These are phyloP conservation scores for Mesitornis unicolor DNA, from an alignment of 2,113 vertebrate species.

Conservation along the genomic window DNA sequence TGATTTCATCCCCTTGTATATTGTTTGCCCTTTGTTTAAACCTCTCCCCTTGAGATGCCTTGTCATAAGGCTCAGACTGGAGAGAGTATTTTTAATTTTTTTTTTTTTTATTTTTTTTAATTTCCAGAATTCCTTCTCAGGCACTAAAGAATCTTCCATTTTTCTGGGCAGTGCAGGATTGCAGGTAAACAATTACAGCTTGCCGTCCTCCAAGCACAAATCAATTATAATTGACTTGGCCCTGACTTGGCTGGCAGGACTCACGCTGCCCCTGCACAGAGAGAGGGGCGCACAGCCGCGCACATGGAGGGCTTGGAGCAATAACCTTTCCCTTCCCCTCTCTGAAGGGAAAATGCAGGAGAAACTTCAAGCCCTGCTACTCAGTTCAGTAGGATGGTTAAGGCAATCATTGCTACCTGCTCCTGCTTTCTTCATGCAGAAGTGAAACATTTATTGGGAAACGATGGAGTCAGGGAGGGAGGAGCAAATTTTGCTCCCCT, in stretches of 20 bases:
- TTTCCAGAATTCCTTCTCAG: background rate
- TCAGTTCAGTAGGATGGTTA: fast-evolving
- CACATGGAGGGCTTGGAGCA: fast-evolving
- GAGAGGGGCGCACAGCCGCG: background rate
- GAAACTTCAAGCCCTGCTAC: background rate
- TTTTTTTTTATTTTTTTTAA: background rate
- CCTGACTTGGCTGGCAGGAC: background rate
- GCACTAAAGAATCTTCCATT: background rate
- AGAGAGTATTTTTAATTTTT: background rate
- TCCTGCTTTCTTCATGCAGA: background rate
- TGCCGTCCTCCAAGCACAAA: background rate
- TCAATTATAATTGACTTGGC: background rate
- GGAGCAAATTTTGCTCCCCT: background rate
- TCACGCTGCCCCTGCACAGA: background rate
- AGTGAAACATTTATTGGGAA: background rate
- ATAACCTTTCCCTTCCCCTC: background rate
- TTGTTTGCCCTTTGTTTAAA: conserved; percentile 10
- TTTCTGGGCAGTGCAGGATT: background rate
- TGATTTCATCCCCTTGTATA: background rate
- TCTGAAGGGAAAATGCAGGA: background rate
- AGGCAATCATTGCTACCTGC: background rate
- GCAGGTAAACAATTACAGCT: background rate
- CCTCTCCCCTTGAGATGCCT: background rate
- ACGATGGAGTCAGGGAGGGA: background rate
- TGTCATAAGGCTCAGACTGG: background rate